Base-by-base conservation (phyloP, 1,140 invertebrate genomes). In the Onthophagus taurus region DNA sequence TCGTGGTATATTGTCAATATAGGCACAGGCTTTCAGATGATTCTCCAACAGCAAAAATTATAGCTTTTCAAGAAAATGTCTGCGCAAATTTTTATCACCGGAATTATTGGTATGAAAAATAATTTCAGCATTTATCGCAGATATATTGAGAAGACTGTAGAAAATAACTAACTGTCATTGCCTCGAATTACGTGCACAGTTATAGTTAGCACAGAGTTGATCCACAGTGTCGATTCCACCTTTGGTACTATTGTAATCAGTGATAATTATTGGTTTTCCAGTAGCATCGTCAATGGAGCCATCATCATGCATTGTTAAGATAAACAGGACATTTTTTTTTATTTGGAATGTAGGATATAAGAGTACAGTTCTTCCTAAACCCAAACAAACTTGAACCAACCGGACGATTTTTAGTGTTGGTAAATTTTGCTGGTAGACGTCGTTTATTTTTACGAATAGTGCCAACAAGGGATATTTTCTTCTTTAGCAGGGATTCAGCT, bases 381-480 rank as follows among this genome's bases (percentile, higher is more conserved):
- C n/a, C n/a, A n/a, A n/a, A n/a, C n/a, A n/a, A n/a, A n/a, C 37
- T 43, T 24, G 47, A 24, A 16, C 14, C 13, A 18, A 39, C 20
- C 16, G 12, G 17, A 29, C 44, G 9, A 34, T 33, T 29, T 43
- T 46, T 53, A 14, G 6, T 41, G 5, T 26, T 8, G 8, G 41
- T 12, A 17, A 66, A 47, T 24, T 59, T 48, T 42, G 51, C 45
- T 9, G 63, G 64, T 19, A 66, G 57, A 50, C 61, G 54, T 14
- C 42, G 16, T 52, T 64, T 63, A 31, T 63, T 63, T 44, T 56
- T 60, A 30, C 49, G 47, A 3, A 65, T 26, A 24, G 55, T 62
- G 29, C 59, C 55, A 18, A 57, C 53, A 31, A 58, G 36, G n/a
- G 53, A 62, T 29, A 62, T 34, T 4, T 57, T 56, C 26, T 42